Conservation (phyloP, 2,797 vertebrate species). For the Oophaga sylvatica region DNA sequence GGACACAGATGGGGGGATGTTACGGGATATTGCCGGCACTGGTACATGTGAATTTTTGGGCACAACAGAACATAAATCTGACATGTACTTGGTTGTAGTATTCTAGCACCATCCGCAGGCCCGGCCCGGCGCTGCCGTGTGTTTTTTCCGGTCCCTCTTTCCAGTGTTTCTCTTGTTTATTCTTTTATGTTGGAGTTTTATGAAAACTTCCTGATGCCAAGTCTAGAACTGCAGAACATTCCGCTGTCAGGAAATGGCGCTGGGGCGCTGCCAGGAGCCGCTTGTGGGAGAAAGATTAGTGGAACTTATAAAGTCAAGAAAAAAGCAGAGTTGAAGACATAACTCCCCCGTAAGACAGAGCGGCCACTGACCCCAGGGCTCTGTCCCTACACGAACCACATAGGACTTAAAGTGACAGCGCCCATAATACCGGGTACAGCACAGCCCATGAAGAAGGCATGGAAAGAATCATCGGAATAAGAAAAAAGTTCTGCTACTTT, state of each 20-base stretch:
- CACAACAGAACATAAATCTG: too few species aligned
- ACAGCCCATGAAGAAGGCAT: not conserved
- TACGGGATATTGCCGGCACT: too few species aligned
- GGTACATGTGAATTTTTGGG: too few species aligned
- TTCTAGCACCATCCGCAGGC: not conserved
- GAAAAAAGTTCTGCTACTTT: not conserved
- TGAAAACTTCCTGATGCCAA: not conserved
- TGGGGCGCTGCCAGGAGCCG: not conserved
- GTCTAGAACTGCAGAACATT: not conserved
- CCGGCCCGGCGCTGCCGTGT: not conserved
- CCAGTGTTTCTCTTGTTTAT: not conserved
- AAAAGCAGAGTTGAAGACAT: not conserved
- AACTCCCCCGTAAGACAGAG: not conserved
- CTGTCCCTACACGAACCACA: too few species aligned
- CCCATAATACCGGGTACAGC: too few species aligned
- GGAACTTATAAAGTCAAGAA: not conserved
- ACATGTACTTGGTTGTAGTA: not conserved
- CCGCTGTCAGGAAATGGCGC: not conserved
- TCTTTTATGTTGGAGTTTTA: not conserved
- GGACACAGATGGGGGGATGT: too few species aligned
- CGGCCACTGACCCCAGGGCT: not conserved
- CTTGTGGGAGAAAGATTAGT: not conserved
- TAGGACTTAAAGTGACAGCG: too few species aligned
- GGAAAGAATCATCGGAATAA: too few species aligned
- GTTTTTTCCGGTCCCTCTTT: not conserved